These are phyloP conservation scores for Sciurus vulgaris DNA, from an alignment of 2,797 vertebrate genomes.

Conservation along the genomic window DNA sequence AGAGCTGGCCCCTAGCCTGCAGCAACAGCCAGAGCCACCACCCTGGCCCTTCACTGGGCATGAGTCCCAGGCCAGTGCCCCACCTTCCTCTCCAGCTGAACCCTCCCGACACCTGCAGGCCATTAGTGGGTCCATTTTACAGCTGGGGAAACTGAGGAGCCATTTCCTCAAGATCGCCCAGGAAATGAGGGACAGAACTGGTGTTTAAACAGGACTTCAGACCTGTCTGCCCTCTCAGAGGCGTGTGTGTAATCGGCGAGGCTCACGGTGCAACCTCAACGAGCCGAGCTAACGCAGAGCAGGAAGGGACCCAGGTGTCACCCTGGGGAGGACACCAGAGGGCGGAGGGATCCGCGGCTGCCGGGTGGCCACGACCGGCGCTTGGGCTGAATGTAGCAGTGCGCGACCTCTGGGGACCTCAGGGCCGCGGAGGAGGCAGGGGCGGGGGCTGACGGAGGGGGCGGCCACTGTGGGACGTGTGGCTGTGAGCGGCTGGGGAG, in stretches of 20 bases:
- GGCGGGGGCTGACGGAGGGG: rapidly evolving
- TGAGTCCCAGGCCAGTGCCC: background rate
- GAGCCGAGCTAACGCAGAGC: background rate
- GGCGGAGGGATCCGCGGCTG: background rate
- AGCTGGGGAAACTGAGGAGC: background rate
- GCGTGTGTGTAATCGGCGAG: background rate
- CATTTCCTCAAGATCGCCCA: background rate
- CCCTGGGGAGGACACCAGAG: background rate
- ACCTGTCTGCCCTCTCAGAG: background rate
- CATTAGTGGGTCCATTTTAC: background rate
- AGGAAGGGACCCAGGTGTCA: rapidly evolving
- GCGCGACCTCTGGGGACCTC: too few species aligned
- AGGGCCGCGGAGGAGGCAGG: rapidly evolving
- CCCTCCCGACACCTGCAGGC: background rate
- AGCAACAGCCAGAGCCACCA: background rate
- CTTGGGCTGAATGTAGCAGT: too few species aligned
- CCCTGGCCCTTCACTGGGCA: rapidly evolving
- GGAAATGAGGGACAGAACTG: background rate
- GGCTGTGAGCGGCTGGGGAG: background rate
- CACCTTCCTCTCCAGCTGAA: rapidly evolving
- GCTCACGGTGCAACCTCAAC: background rate
- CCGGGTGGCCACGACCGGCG: rapidly evolving
- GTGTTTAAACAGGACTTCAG: background rate
- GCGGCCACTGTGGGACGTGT: rapidly evolving
- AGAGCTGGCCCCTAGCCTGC: background rate